Percentiles rank a stretch among this genome's conserved stretches.
These are phyloP conservation scores for Rhimphoctona megacephalus DNA, from an alignment of 2,888 invertebrate genomes.

Conservation along the genomic window DNA sequence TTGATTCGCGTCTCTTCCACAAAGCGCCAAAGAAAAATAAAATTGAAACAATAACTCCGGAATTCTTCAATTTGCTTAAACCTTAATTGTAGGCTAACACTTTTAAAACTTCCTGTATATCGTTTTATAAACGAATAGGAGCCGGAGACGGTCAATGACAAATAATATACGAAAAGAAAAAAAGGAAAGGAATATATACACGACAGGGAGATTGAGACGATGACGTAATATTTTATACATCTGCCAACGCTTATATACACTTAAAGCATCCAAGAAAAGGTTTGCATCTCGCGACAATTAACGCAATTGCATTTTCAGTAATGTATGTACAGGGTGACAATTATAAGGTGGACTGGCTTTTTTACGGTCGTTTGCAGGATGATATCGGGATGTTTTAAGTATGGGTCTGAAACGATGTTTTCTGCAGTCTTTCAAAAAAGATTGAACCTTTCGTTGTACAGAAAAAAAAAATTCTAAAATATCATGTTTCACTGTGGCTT, in stretches of 20 bases:
- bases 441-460: not conserved
- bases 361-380: not conserved
- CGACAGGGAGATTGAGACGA: constrained; percentile 48
- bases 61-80: no score
- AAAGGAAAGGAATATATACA: not conserved
- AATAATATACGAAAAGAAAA: constrained; percentile 26
- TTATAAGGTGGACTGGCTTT: not conserved
- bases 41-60: no score
- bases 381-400: not conserved
- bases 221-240: constrained; percentile 58
- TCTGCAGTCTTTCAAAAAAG: not conserved
- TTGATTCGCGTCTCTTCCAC: not conserved
- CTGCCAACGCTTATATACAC: constrained; percentile 35
- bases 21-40: no score
- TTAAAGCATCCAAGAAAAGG: constrained; percentile 35
- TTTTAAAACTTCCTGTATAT: not conserved
- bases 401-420: not conserved
- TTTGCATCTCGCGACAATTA: constrained; percentile 62
- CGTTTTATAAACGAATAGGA: constrained; percentile 6
- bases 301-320: constrained; percentile 61
- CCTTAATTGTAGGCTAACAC: not conserved
- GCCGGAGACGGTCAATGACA: constrained; percentile 37
- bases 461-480: not conserved
- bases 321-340: not conserved
- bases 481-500: not conserved